phyloP scores from a whole-genome alignment of 1,140 invertebrate species.

The Bombus waltoni region DNA sequence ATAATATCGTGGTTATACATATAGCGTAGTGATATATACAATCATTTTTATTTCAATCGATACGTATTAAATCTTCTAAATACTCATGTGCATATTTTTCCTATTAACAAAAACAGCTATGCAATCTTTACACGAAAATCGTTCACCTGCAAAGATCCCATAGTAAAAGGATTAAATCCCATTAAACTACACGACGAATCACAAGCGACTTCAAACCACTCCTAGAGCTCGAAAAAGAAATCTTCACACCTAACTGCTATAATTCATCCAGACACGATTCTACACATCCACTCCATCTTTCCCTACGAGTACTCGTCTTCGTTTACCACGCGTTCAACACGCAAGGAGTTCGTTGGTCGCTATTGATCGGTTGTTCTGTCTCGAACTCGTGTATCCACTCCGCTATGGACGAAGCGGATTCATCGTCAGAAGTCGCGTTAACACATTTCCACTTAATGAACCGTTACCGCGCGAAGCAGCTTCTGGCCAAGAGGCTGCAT shows the following conservation, averaged over 20 bases:
- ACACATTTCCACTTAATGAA: conserved; percentile 72
- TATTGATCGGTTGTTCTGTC: conserved; percentile 14
- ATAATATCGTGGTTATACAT: too few species aligned
- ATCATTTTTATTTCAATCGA: too few species aligned
- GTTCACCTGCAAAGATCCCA: not conserved
- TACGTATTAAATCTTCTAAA: too few species aligned
- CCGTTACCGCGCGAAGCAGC: conserved; percentile 71
- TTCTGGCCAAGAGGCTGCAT: conserved; percentile 60
- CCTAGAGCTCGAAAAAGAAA: not conserved
- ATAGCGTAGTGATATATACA: too few species aligned
- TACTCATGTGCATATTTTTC: too few species aligned
- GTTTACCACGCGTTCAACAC: not conserved
- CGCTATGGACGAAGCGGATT: conserved; percentile 1
- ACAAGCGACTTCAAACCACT: not conserved
- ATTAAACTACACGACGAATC: not conserved
- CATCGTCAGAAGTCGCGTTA: conserved; percentile 71
- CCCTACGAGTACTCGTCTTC: not conserved
- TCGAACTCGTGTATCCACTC: not conserved
- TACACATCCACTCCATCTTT: not conserved
- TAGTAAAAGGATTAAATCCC: not conserved
- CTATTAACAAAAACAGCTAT: too few species aligned
- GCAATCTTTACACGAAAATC: not conserved
- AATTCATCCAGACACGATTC: not conserved
- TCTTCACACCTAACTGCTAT: not conserved
- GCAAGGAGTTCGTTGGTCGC: not conserved